phyloP scores from a whole-genome alignment of 2,797 vertebrate species.

The Sus cebifrons region DNA sequence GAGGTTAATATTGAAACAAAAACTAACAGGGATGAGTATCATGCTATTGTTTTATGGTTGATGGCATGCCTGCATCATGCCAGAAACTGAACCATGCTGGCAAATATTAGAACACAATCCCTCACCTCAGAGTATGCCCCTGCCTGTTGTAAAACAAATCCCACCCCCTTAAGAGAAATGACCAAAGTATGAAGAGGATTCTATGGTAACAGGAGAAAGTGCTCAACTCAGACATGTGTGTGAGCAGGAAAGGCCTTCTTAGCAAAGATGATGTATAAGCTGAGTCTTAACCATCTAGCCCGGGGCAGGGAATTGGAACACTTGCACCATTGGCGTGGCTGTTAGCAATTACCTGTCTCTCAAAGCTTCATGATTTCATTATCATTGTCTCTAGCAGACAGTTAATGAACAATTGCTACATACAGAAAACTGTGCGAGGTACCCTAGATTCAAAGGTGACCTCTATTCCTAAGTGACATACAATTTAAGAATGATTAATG shows the following conservation, averaged over 20 bases:
- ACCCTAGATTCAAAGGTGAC: not conserved
- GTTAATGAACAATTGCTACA: not conserved
- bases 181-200: not conserved
- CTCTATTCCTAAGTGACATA: not conserved
- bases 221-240: not conserved
- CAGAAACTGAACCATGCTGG: not conserved
- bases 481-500: not conserved
- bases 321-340: not conserved
- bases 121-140: not conserved
- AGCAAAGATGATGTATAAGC: not conserved
- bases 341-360: not conserved
- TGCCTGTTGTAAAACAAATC: not conserved
- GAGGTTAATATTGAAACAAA: not conserved
- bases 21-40: not conserved
- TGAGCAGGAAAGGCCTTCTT: not conserved
- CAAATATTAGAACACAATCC: not conserved
- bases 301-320: not conserved
- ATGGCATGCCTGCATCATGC: not conserved
- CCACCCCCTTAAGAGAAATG: not conserved
- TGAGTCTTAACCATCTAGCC: not conserved
- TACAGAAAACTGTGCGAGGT: not conserved
- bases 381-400: not conserved
- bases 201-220: not conserved
- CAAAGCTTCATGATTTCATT: not conserved
- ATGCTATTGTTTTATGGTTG: not conserved